These are phyloP conservation scores for Sweltsa coloradensis DNA, from an alignment of 1,140 invertebrate species.

Conservation along the genomic window DNA sequence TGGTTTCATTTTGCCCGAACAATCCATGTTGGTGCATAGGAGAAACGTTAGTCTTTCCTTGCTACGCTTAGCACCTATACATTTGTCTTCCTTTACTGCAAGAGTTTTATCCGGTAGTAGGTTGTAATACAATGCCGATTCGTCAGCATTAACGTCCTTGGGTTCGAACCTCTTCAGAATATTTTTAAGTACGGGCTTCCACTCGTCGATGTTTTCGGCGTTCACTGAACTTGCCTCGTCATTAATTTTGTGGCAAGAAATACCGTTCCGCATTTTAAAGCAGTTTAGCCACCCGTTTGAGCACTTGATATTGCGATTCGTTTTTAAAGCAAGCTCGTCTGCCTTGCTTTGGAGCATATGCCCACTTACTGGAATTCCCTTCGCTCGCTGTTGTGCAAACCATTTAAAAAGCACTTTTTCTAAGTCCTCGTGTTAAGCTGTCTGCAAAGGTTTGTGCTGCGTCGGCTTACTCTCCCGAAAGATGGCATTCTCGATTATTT, in stretches of 20 bases:
- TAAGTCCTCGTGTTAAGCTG: too few species aligned
- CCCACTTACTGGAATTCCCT: too few species aligned
- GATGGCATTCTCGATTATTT: too few species aligned
- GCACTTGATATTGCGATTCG: too few species aligned
- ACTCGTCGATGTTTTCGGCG: background rate
- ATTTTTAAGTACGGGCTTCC: background rate
- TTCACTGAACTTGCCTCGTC: background rate
- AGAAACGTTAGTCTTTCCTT: background rate
- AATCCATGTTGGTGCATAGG: background rate
- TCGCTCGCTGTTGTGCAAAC: too few species aligned
- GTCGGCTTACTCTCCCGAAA: too few species aligned
- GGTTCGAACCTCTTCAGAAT: background rate
- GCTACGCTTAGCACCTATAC: background rate
- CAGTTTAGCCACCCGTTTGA: background rate
- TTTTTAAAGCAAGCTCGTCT: too few species aligned
- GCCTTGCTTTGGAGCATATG: too few species aligned
- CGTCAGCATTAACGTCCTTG: background rate
- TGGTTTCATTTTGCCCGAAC: background rate
- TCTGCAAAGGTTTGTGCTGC: too few species aligned
- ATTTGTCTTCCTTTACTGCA: background rate
- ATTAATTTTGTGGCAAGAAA: background rate
- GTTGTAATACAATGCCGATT: background rate
- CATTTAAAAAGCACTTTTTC: too few species aligned
- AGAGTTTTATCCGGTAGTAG: background rate
- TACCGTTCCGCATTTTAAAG: slow-evolving; percentile 1